Evolutionary conservation across 2,888 invertebrate species (phyloP).

Genomic region (Phoenoteleia sp.): DNA sequence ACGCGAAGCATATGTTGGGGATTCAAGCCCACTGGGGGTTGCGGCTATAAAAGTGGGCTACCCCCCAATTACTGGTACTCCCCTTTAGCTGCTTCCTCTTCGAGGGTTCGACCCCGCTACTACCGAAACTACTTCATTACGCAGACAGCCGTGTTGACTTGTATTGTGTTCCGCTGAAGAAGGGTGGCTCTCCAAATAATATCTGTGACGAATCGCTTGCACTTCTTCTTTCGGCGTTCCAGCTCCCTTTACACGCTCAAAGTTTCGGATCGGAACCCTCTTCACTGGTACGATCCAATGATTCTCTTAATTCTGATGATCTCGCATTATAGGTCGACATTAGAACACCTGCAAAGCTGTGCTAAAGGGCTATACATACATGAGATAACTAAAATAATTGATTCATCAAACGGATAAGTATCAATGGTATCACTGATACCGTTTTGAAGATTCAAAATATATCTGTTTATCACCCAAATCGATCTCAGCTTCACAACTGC

Average conservation of each 20-base stretch:
- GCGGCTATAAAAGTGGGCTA: slow-evolving; percentile 83
- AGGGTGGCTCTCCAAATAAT: slow-evolving; percentile 84
- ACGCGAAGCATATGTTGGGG: slow-evolving; percentile 85
- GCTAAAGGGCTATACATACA: slow-evolving; percentile 23
- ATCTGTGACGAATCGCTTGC: slow-evolving; percentile 86
- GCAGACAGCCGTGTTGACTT: slow-evolving; percentile 87
- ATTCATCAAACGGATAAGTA: slow-evolving; percentile 15
- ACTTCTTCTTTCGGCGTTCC: slow-evolving; percentile 77
- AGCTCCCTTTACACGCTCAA: slow-evolving; percentile 75
- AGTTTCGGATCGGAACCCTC: slow-evolving; percentile 60
- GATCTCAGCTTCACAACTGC: slow-evolving; percentile 7
- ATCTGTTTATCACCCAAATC: not conserved
- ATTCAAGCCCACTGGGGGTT: slow-evolving; percentile 81
- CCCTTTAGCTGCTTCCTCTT: slow-evolving; percentile 79
- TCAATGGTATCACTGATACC: slow-evolving; percentile 27
- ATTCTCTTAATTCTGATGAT: slow-evolving; percentile 68
- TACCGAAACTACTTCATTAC: slow-evolving; percentile 86
- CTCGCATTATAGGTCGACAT: slow-evolving; percentile 39
- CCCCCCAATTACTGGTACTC: slow-evolving; percentile 85
- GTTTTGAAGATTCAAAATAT: not conserved
- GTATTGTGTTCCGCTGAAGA: slow-evolving; percentile 83
- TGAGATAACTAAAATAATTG: slow-evolving; percentile 20
- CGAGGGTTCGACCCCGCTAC: slow-evolving; percentile 79
- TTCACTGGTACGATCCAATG: slow-evolving; percentile 58
- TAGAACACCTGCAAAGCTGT: slow-evolving; percentile 65